A percentile compares a stretch with the other conserved stretches of the same genome.
Conservation (phyloP, 2,113 vertebrate species). For the Lasiurus cinereus region DNA sequence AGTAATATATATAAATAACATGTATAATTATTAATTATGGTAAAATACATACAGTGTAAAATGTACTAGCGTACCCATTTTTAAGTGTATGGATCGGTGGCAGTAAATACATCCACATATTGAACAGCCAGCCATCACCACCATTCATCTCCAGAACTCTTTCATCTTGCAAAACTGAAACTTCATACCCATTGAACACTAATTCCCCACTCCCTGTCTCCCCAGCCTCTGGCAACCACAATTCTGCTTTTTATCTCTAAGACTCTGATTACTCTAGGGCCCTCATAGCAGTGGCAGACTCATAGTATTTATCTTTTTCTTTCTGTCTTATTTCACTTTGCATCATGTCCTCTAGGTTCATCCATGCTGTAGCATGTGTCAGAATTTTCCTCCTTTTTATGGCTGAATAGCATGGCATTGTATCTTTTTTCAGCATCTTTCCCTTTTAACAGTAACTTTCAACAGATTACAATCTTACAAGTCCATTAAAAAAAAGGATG, state of each 20-base stretch:
- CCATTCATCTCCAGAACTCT: not conserved
- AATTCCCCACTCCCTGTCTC: not conserved
- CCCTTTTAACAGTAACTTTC: not conserved
- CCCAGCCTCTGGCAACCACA: not conserved
- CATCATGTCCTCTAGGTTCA: not conserved
- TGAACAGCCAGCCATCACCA: not conserved
- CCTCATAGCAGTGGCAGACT: not conserved
- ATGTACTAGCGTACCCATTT: not conserved
- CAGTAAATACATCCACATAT: no score
- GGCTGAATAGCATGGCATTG: not conserved
- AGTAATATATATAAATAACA: no score
- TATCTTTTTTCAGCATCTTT: not conserved
- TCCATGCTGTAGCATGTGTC: not conserved
- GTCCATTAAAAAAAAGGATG: not conserved
- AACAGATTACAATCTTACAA: not conserved
- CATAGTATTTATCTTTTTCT: not conserved
- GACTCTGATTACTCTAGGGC: not conserved
- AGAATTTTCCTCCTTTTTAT: not conserved
- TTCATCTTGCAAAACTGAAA: not conserved
- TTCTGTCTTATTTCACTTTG: not conserved
- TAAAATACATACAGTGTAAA: not conserved
- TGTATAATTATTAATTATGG: not conserved
- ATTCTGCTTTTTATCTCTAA: not conserved
- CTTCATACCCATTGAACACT: not conserved
- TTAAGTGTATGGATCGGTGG: not conserved